Evolutionary conservation across 2,888 invertebrate genomes (phyloP).

Genomic region (Cylloceria caligata): DNA sequence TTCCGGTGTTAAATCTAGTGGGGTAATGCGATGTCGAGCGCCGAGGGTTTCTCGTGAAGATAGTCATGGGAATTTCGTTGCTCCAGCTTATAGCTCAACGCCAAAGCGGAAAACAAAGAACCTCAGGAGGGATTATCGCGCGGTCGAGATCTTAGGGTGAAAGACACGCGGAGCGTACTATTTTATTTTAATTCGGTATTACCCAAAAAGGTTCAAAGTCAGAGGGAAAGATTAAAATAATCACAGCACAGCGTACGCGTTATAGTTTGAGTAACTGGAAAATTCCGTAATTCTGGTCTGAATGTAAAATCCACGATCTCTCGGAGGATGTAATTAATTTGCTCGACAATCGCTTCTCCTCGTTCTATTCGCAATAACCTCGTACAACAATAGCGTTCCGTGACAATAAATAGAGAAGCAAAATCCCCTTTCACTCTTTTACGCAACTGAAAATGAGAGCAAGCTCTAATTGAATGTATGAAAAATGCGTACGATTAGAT

Average conservation of each 20-base stretch:
- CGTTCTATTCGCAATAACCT: slow-evolving; percentile 5
- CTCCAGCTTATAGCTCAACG: slow-evolving; percentile 34
- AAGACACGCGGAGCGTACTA: neutral
- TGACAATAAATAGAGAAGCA: slow-evolving; percentile 13
- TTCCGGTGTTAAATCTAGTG: slow-evolving; percentile 59
- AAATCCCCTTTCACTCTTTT: neutral
- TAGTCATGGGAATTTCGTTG: slow-evolving; percentile 65
- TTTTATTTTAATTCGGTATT: slow-evolving; percentile 51
- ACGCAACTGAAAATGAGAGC: slow-evolving; percentile 30
- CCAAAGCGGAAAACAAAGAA: slow-evolving; percentile 58
- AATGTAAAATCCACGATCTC: slow-evolving; percentile 2
- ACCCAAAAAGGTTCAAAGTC: slow-evolving; percentile 4
- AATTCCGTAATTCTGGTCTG: slow-evolving; percentile 36
- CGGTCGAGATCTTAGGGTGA: slow-evolving; percentile 41
- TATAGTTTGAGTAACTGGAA: slow-evolving; percentile 36
- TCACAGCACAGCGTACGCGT: neutral
- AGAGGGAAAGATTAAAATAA: slow-evolving; percentile 9
- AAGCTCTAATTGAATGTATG: slow-evolving; percentile 54
- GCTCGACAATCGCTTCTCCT: slow-evolving; percentile 21
- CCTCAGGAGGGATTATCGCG: slow-evolving; percentile 47
- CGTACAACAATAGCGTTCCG: slow-evolving; percentile 17
- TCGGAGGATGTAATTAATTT: slow-evolving; percentile 37
- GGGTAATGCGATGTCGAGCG: neutral
- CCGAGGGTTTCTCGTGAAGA: slow-evolving; percentile 58
- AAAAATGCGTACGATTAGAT: slow-evolving; percentile 37